These are phyloP conservation scores for Hydrotaea cyrtoneurina DNA, from an alignment of 2,888 invertebrate species.

Conservation along the genomic window DNA sequence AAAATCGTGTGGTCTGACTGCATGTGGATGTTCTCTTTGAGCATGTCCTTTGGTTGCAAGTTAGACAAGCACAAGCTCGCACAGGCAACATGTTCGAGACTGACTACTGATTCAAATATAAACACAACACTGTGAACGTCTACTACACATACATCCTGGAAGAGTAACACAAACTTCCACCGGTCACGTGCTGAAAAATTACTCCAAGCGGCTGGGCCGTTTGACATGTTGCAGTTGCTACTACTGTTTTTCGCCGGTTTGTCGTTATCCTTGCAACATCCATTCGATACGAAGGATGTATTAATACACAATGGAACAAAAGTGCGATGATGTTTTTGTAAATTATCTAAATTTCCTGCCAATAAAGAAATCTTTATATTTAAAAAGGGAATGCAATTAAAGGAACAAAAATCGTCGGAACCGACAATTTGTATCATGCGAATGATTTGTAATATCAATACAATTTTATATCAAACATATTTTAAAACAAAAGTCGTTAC, in stretches of 20 bases:
- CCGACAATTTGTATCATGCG: too few relatives aligned
- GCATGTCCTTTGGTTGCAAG: slow-evolving; percentile 37
- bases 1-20: slow-evolving; percentile 23
- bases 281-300: too few relatives aligned
- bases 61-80: slow-evolving; percentile 33
- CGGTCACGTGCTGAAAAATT: slow-evolving; percentile 55
- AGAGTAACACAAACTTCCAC: background rate
- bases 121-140: slow-evolving; percentile 54
- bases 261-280: background rate
- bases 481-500: too few relatives aligned
- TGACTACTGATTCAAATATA: slow-evolving; percentile 52
- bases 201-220: background rate
- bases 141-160: background rate
- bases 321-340: too few relatives aligned
- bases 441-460: too few relatives aligned
- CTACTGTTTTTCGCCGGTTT: slow-evolving; percentile 41
- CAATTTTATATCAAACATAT: too few relatives aligned
- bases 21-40: slow-evolving; percentile 23
- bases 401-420: too few relatives aligned
- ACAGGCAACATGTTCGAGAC: slow-evolving; percentile 33
- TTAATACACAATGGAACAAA: too few relatives aligned
- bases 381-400: too few relatives aligned
- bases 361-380: too few relatives aligned
- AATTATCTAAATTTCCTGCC: too few relatives aligned
- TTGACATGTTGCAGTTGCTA: slow-evolving; percentile 52